These are phyloP conservation scores for Mixornis gularis DNA, from an alignment of 2,113 vertebrate species.

Conservation along the genomic window DNA sequence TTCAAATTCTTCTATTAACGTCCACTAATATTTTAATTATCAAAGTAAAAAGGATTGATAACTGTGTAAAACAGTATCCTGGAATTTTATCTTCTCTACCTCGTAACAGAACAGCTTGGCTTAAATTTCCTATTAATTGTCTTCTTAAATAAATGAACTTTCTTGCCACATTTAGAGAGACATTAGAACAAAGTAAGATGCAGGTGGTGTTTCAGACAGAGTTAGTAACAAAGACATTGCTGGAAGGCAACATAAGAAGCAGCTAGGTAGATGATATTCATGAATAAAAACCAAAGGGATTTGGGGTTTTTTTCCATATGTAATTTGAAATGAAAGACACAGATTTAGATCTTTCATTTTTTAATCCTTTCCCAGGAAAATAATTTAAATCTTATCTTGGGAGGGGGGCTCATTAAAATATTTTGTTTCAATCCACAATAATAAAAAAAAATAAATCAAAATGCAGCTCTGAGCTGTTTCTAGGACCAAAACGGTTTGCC, in stretches of 20 bases:
- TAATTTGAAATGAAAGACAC: constrained; percentile 44
- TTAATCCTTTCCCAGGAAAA: constrained; percentile 39
- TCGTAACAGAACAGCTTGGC: not conserved
- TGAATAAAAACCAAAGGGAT: constrained; percentile 8
- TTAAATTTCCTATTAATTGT: not conserved
- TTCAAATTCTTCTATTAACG: not conserved
- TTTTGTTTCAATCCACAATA: not conserved
- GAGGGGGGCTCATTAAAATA: constrained; percentile 16
- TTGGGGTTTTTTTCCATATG: not conserved
- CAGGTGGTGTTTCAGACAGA: not conserved
- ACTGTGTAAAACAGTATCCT: not conserved
- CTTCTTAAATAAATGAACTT: not conserved
- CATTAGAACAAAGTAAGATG: not conserved
- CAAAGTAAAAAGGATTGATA: not conserved
- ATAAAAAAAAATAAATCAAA: not conserved
- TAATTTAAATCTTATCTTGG: constrained; percentile 40
- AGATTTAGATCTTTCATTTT: constrained; percentile 47
- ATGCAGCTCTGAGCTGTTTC: constrained; percentile 1
- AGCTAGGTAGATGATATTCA: not conserved
- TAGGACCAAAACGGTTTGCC: not conserved
- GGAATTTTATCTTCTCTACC: not conserved
- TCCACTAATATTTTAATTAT: not conserved
- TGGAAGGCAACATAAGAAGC: constrained; percentile 15
- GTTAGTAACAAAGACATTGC: not conserved
- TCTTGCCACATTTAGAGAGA: not conserved